Evolutionary conservation across 1,140 invertebrate species (phyloP), one percentile per base, ranked within the genome.

Genomic region (Eupeodes corollae): DNA sequence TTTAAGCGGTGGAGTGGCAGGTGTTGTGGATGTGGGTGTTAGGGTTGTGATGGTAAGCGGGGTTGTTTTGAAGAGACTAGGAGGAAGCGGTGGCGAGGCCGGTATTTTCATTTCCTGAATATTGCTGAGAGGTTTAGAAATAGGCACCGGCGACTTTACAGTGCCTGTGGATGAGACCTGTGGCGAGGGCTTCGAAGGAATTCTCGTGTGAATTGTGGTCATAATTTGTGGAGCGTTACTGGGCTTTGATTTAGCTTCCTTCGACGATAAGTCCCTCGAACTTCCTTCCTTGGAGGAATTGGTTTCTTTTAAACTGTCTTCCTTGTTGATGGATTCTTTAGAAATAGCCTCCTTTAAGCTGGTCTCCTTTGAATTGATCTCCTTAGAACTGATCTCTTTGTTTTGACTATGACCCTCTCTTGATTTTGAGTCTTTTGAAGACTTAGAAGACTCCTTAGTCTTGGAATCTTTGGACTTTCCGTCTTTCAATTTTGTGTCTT

Each of bases 21-120:
- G 16, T 31, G 3, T 30, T 31, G 40, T 16, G 3, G 40, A 21
- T 5, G 40, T 30, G 31, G 31, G 19, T 3, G 42, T 16, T 11
- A 50, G 31, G 9, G 55, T 51, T 0, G 53, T 52, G 10, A 59
- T 61, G 5, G 55, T 47, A 2, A 51, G 35, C 15, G 52, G 47
- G 2, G 47, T 45, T 5, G 53, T 51, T 35, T 67, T 67, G 37
- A 67, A 67, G n/a, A 67, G 44, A 34, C 63, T 67, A 10, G 63
- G 63, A n/a, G 63, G 63, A 39, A 67, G 26, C 3, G 63, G 63
- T 12, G 63, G 59, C 16, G 63, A 67, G 0, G 55, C 49, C 8
- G 61, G 63, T 47, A 64, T 12, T 12, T 51, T 49, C 1, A 52
- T 34, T 8, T 56, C 58, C 35, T 54, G 58, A 30, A 44, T 38